These are phyloP conservation scores for Megalurothrips usitatus DNA, from an alignment of 2,888 invertebrate species.

Conservation along the genomic window DNA sequence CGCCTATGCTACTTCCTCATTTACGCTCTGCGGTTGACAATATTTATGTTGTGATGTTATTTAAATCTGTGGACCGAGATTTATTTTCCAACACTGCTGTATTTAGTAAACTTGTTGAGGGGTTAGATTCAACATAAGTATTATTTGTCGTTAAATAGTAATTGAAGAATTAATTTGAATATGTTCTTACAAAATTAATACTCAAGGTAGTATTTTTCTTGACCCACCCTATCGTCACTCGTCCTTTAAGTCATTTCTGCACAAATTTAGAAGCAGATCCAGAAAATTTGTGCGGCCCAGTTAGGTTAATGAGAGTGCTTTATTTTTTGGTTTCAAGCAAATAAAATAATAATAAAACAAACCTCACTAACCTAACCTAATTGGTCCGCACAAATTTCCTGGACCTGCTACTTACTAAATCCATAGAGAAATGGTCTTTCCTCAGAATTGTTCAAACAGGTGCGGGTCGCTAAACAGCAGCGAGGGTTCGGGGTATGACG, in stretches of 20 bases:
- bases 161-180: conserved; percentile 33
- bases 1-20: background rate
- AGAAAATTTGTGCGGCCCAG: too few relatives aligned
- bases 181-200: conserved; percentile 35
- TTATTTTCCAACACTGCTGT: background rate
- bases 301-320: conserved; percentile 31
- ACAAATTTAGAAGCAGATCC: conserved; percentile 36
- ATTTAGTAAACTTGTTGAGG: conserved; percentile 36
- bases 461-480: too few relatives aligned
- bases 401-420: too few relatives aligned
- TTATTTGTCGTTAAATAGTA: conserved; percentile 34
- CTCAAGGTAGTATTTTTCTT: conserved; percentile 35
- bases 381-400: too few relatives aligned
- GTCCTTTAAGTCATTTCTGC: conserved; percentile 35
- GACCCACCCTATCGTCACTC: too few relatives aligned
- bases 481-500: too few relatives aligned
- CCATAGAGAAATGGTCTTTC: too few relatives aligned
- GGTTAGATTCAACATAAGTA: conserved; percentile 32
- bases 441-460: too few relatives aligned
- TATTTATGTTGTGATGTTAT: background rate
- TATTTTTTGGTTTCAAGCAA: background rate
- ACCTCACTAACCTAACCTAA: too few relatives aligned
- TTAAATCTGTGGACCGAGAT: background rate
- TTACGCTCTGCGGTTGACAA: background rate
- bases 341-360: too few relatives aligned